These are phyloP conservation scores for Cheirogaleus major DNA, from an alignment of 2,797 vertebrate species.

Conservation along the genomic window DNA sequence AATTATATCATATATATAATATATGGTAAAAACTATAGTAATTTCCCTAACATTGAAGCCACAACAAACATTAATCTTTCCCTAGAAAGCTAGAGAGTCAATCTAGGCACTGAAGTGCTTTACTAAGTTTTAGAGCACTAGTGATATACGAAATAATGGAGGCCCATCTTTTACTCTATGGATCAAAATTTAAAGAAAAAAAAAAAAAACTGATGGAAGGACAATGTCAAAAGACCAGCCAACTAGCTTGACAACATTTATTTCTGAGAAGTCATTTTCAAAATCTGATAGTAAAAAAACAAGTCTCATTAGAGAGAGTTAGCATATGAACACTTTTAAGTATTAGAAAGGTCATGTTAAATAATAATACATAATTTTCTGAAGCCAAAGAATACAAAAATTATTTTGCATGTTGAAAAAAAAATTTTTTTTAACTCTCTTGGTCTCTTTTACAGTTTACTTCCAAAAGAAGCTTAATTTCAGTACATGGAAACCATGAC, in stretches of 20 bases:
- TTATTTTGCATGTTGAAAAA: neutral
- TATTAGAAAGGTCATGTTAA: neutral
- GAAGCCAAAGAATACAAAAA: conserved; percentile 31
- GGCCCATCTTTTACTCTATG: conserved; percentile 56
- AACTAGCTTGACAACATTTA: conserved; percentile 5
- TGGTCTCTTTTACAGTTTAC: neutral
- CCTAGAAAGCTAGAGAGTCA: neutral
- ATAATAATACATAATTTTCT: conserved; percentile 10
- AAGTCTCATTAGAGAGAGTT: neutral
- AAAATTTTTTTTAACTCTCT: neutral
- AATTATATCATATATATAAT: neutral
- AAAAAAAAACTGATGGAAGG: conserved; percentile 44
- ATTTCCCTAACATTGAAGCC: neutral
- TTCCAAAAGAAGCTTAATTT: neutral
- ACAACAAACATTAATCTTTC: neutral
- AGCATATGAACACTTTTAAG: neutral
- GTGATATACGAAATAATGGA: conserved; percentile 31
- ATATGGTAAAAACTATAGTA: neutral
- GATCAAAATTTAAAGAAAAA: conserved; percentile 40
- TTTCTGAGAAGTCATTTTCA: conserved; percentile 35
- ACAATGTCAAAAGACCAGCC: conserved; percentile 28
- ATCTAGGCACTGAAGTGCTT: neutral
- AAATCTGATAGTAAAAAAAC: conserved; percentile 42
- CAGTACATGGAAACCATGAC: neutral
- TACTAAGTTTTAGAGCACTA: neutral